Conservation (phyloP, 2,888 invertebrate genomes). For the Dolichopus griseipennis region DNA sequence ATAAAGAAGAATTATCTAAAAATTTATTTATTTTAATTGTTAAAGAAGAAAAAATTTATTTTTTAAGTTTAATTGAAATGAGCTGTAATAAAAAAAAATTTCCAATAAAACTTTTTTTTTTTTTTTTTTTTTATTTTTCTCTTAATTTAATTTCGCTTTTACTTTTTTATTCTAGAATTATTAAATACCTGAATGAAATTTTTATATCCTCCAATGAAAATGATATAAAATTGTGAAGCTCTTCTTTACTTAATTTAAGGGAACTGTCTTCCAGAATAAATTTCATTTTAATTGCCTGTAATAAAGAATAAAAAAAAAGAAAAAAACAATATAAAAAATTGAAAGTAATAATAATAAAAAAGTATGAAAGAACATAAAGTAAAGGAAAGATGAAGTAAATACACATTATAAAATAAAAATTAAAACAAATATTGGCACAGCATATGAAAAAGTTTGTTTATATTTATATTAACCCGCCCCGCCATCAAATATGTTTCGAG, state of each 20-base stretch:
- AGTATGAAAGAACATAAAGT: no score
- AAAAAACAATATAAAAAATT: no score
- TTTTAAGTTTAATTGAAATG: neutral
- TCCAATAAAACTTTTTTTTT: neutral
- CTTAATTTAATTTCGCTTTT: no score
- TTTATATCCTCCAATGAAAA: neutral
- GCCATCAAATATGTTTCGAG: no score
- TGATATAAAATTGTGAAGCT: neutral
- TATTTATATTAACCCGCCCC: no score
- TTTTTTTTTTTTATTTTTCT: neutral
- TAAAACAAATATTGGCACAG: no score
- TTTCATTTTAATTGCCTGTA: neutral
- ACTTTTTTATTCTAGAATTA: neutral
- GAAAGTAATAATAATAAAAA: no score
- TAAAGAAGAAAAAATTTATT: neutral
- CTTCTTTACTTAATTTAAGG: neutral
- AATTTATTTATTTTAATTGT: no score
- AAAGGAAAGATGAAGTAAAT: no score
- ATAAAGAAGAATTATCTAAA: no score
- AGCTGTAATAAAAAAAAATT: neutral
- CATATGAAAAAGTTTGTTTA: no score
- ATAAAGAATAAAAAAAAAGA: neutral
- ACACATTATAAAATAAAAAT: no score
- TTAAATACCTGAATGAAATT: neutral
- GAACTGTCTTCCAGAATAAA: neutral